phyloP scores from a whole-genome alignment of 2,113 vertebrate genomes.

The Herpailurus yagouaroundi region DNA sequence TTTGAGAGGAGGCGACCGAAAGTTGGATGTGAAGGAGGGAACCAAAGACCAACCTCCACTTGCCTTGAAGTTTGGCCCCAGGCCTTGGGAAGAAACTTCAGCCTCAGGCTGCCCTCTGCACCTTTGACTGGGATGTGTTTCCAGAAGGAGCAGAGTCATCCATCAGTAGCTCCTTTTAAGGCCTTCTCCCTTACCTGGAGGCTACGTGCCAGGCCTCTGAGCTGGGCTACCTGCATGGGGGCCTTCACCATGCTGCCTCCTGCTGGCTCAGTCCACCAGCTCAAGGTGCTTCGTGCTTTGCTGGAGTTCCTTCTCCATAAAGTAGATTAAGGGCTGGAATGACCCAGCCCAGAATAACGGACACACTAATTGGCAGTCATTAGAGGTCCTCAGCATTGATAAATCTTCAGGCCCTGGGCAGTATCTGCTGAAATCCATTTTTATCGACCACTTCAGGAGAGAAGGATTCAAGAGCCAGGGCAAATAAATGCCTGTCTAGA shows the following conservation, averaged over 20 bases:
- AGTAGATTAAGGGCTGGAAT: slow-evolving; percentile 41
- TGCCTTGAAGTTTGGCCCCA: not conserved
- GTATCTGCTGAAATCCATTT: not conserved
- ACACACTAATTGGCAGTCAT: slow-evolving; percentile 40
- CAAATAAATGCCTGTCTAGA: not conserved
- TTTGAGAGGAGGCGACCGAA: not conserved
- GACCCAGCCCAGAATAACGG: slow-evolving; percentile 25
- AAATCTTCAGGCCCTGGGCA: slow-evolving; percentile 54
- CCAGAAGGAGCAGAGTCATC: not conserved
- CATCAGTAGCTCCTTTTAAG: not conserved
- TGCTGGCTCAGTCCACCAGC: not conserved
- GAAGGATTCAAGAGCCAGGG: not conserved
- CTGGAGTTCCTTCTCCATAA: slow-evolving; percentile 37
- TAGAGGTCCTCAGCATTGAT: not conserved
- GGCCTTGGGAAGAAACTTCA: not conserved
- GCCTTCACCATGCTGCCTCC: not conserved
- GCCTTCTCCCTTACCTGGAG: not conserved
- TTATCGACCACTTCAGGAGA: slow-evolving; percentile 32
- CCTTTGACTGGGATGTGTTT: not conserved
- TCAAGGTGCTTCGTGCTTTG: slow-evolving; percentile 17
- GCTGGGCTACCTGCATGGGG: not conserved
- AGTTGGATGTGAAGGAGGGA: not conserved
- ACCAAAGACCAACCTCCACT: not conserved
- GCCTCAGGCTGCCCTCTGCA: not conserved
- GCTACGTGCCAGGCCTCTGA: not conserved